Evolutionary conservation across 2,797 vertebrate genomes (phyloP), one percentile per base, ranked within the genome.

Genomic region (Morelia viridis): DNA sequence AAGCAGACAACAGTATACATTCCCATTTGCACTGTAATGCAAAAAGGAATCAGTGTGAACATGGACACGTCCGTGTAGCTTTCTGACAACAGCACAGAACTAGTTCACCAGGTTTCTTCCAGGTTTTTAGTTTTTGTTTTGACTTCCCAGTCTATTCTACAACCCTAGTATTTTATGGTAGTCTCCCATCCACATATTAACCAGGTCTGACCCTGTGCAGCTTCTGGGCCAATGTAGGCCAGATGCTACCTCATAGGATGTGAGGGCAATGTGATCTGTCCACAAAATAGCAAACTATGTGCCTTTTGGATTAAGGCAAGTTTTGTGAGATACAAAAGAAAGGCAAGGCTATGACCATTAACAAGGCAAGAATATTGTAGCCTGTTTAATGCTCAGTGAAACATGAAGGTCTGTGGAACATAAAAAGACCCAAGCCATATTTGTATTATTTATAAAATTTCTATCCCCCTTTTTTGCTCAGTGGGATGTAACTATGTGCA

Each of bases 381-480:
- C 95, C 95, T 93, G 93, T 94, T 5, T 88, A 94, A 28, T 57
- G 68, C n/a, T 46, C 64, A 87, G 89, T 90, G 92, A 91, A 93
- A 0, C 0, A 86, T 2, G 68, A 87, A 60, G 92, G 83, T 93
- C 93, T 95, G 95, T 89, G 91, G 89, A 94, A 94, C 71, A 93
- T 85, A 87, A 94, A 94, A 91, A 94, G 62, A 83, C 92, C 46
- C 12, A 71, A 94, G 91, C 94, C 94, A 89, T 41, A 41, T 22
- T 76, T 76, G 19, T 35, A 35, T 7, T 41, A 41, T 22, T 76
- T 41, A 41, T 76, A 41, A 41, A 76, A 19, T 22, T 41, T 41
- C 31, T 41, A 22, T 22, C 71, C 3, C 35, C 41, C 35, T 41
- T 76, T 41, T 76, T 35, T 10, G 31, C 31, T 1, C 31, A 10